Evolutionary conservation across 2,888 invertebrate species (phyloP).

Genomic region (Rutpela maculata): DNA sequence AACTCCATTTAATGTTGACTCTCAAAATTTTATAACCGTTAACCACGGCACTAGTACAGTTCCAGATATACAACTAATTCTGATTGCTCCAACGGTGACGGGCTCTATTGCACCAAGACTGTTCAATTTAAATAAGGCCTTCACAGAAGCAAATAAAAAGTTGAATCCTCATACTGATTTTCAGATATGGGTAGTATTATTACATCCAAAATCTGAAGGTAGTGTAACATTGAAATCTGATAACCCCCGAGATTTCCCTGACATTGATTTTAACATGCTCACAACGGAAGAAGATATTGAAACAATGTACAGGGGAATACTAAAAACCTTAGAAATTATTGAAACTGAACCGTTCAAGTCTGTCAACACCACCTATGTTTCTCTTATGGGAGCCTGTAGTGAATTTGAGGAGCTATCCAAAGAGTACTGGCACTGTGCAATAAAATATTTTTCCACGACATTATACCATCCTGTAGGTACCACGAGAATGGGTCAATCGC

Average conservation of each 20-base stretch:
- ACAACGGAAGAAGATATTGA: slow-evolving; percentile 26
- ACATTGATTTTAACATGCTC: slow-evolving; percentile 59
- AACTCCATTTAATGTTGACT: slow-evolving; percentile 19
- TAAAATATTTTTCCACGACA: slow-evolving; percentile 60
- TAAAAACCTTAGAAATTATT: background rate
- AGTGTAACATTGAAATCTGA: slow-evolving; percentile 58
- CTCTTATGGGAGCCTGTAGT: slow-evolving; percentile 71
- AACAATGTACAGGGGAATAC: slow-evolving; percentile 14
- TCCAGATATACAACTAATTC: slow-evolving; percentile 43
- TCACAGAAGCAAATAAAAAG: background rate
- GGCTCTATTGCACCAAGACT: background rate
- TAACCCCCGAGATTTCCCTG: slow-evolving; percentile 61
- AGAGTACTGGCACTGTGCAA: slow-evolving; percentile 82
- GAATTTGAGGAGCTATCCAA: slow-evolving; percentile 75
- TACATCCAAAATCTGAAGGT: slow-evolving; percentile 62
- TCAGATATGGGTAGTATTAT: slow-evolving; percentile 33
- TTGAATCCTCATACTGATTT: slow-evolving; percentile 14
- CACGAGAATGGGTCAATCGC: slow-evolving; percentile 54
- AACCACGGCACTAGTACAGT: slow-evolving; percentile 21
- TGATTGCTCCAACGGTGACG: background rate
- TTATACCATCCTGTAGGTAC: slow-evolving; percentile 54
- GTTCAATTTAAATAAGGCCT: background rate
- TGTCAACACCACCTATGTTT: slow-evolving; percentile 26
- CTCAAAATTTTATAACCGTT: slow-evolving; percentile 29
- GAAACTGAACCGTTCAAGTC: slow-evolving; percentile 68